Evolutionary conservation across 2,888 invertebrate species (phyloP).

Genomic region (Pyrocoelia pectoralis): DNA sequence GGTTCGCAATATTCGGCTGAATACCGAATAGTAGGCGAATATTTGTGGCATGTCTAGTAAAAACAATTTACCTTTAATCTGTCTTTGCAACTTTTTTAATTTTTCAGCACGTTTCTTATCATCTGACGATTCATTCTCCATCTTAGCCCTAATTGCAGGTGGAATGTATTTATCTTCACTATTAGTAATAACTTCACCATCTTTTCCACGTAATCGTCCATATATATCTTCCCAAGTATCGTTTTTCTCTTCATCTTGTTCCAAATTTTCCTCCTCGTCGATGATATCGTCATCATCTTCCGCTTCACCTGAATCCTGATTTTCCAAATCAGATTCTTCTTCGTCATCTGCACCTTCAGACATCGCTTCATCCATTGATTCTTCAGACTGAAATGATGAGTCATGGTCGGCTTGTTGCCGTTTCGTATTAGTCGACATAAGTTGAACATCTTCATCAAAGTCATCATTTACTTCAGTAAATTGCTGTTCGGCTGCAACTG

Average conservation of each 20-base stretch:
- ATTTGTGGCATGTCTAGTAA: too few relatives aligned
- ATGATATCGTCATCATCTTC: not conserved
- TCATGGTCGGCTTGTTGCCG: too few relatives aligned
- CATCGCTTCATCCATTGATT: not conserved
- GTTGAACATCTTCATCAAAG: conserved; percentile 70
- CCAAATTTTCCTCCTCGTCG: conserved; percentile 27
- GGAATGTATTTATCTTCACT: conserved; percentile 76
- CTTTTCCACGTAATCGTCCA: conserved; percentile 81
- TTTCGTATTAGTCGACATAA: conserved; percentile 62
- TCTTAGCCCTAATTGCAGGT: conserved; percentile 75
- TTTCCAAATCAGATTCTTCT: conserved; percentile 31
- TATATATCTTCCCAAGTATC: conserved; percentile 90
- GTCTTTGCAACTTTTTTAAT: conserved; percentile 73
- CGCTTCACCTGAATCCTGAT: conserved; percentile 23
- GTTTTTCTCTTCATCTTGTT: conserved; percentile 40
- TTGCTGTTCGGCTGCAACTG: conserved; percentile 69
- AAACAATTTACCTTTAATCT: conserved; percentile 76
- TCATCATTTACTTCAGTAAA: conserved; percentile 66
- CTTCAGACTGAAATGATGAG: too few relatives aligned
- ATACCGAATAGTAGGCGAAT: too few relatives aligned
- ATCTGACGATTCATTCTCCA: conserved; percentile 55
- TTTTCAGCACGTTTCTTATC: conserved; percentile 65
- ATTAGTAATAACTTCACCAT: conserved; percentile 79
- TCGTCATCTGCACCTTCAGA: conserved; percentile 24
- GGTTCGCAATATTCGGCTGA: too few relatives aligned